phyloP scores from a whole-genome alignment of 2,797 vertebrate species.

The Tadarida brasiliensis region DNA sequence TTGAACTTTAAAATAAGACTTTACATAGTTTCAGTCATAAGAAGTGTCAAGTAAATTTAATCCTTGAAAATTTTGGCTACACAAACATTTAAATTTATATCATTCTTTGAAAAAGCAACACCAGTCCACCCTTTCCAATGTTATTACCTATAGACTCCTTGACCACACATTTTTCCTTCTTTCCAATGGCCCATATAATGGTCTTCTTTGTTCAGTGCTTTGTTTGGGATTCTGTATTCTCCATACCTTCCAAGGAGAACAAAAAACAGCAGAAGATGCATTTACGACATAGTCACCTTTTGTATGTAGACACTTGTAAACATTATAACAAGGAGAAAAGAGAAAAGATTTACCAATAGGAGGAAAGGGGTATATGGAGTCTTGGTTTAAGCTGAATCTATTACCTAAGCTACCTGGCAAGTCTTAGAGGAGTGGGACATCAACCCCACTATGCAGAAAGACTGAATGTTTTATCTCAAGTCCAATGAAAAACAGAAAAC shows the following conservation, averaged over 20 bases:
- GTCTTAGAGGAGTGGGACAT: neutral
- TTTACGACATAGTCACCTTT: neutral
- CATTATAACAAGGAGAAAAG: neutral
- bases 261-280: slow-evolving; percentile 42
- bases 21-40: neutral
- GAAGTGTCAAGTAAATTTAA: slow-evolving; percentile 30
- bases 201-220: slow-evolving; percentile 93
- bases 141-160: slow-evolving; percentile 94
- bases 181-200: slow-evolving; percentile 97
- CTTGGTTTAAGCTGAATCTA: neutral
- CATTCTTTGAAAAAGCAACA: slow-evolving; percentile 27
- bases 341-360: slow-evolving; percentile 28
- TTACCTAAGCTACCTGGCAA: neutral
- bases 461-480: neutral
- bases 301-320: neutral
- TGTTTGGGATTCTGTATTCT: slow-evolving; percentile 93
- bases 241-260: slow-evolving; percentile 90
- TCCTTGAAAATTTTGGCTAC: neutral
- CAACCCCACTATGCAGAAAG: neutral
- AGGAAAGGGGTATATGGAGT: neutral
- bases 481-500: neutral
- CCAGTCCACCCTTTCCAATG: neutral
- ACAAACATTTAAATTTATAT: slow-evolving; percentile 41
- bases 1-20: neutral
- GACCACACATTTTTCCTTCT: slow-evolving; percentile 97